Evolutionary conservation across 2,113 vertebrate species (phyloP).

Genomic region (Cheilinus undulatus): DNA sequence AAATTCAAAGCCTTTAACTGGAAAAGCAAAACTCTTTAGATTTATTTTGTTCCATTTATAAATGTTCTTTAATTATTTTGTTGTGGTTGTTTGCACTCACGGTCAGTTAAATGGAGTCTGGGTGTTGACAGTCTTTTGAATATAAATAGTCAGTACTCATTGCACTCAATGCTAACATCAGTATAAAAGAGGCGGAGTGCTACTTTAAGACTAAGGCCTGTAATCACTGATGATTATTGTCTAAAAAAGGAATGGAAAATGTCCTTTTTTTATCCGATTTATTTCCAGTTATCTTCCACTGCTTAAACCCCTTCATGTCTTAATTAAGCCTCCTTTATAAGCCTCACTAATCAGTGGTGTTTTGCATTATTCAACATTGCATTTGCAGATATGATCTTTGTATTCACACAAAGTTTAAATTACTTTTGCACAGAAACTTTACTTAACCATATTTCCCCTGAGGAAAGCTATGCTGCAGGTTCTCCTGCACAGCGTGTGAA

Average conservation of each 20-base stretch:
- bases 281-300: slow-evolving; percentile 54
- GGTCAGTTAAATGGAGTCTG: not conserved
- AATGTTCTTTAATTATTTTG: too few species aligned
- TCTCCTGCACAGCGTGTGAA: not conserved
- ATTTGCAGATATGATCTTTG: slow-evolving; percentile 59
- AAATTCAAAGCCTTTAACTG: too few species aligned
- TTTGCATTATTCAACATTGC: slow-evolving; percentile 54
- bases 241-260: not conserved
- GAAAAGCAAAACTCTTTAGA: too few species aligned
- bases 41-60: too few species aligned
- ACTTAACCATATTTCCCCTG: slow-evolving; percentile 48
- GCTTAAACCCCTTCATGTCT: slow-evolving; percentile 49
- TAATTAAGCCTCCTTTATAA: slow-evolving; percentile 55
- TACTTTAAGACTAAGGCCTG: not conserved
- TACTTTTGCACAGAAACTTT: slow-evolving; percentile 59
- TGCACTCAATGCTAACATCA: too few species aligned
- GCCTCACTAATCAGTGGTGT: slow-evolving; percentile 41
- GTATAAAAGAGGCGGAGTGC: not conserved
- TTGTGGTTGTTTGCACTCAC: not conserved
- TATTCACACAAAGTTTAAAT: slow-evolving; percentile 63
- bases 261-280: slow-evolving; percentile 29
- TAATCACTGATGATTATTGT: not conserved
- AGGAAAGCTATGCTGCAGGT: slow-evolving; percentile 14
- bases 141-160: not conserved
- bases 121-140: not conserved